Evolutionary conservation across 2,888 invertebrate species (phyloP), one percentile per base, ranked within the genome.

Genomic region (Drosophila maculinotata): DNA sequence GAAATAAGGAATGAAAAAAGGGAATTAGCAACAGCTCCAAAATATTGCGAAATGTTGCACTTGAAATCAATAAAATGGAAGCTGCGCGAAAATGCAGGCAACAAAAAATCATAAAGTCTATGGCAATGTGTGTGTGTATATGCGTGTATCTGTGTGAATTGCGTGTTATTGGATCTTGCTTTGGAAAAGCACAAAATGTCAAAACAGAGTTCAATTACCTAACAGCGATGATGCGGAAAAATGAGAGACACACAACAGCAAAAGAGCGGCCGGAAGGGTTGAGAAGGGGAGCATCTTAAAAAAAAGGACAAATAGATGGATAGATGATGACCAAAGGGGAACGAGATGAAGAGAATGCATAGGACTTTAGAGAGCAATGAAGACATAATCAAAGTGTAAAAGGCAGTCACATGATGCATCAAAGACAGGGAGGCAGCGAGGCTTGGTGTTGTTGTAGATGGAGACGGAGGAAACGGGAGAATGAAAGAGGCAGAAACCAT

Each of bases 201-300:
- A 30, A 41, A 64, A 26, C 12, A 30, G 23, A 63, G 59, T 58
- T 63, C 44, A 63, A 49, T 49, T 49, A 63, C 38, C 62, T 14
- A 38, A 49, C 30, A 31, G 20, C 48, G 20, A 42, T 28, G 17
- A 17, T 14, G 45, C 7, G 9, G 7, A 53, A 10, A 33, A 45
- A 41, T 10, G 14, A n/a, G n/a, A n/a, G n/a, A n/a, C n/a, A n/a
- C n/a, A n/a, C n/a, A n/a, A n/a, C n/a, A n/a, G n/a, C n/a, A n/a
- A n/a, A n/a, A n/a, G n/a, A n/a, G n/a, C n/a, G n/a, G n/a, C n/a
- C n/a, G n/a, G n/a, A n/a, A n/a, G n/a, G n/a, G n/a, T n/a, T n/a
- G n/a, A n/a, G n/a, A n/a, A n/a, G n/a, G n/a, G n/a, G n/a, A n/a
- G n/a, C n/a, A n/a, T n/a, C n/a, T n/a, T n/a, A n/a, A n/a, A 25